Percentiles rank a stretch among this genome's conserved stretches.
Conservation (phyloP, 1,140 invertebrate genomes). For the Brevipalpus yothersi region DNA sequence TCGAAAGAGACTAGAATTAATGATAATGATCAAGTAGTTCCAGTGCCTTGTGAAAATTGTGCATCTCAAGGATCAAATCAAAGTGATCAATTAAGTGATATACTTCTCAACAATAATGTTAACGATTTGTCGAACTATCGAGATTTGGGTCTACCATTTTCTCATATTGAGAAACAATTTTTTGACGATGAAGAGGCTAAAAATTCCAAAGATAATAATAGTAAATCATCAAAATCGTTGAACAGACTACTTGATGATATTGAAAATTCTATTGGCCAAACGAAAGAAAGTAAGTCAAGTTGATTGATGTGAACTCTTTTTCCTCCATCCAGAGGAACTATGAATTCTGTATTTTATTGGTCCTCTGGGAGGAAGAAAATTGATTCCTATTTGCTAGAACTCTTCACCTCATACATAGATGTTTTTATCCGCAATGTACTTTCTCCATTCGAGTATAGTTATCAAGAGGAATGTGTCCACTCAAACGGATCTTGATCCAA, state of each 20-base stretch:
- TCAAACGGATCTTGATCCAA: conserved; percentile 17
- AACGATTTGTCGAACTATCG: neutral
- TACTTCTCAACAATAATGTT: neutral
- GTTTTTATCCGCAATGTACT: neutral
- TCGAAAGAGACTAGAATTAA: neutral
- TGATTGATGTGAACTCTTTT: neutral
- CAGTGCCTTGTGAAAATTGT: neutral
- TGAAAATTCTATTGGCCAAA: neutral
- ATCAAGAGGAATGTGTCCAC: conserved; percentile 10
- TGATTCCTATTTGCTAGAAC: neutral
- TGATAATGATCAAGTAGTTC: neutral
- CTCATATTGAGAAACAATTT: conserved; percentile 13
- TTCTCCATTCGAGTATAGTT: neutral
- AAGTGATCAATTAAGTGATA: neutral
- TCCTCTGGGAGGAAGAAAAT: neutral
- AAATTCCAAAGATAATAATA: neutral
- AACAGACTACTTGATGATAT: conserved; percentile 9
- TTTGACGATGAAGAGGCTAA: neutral
- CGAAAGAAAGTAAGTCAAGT: neutral
- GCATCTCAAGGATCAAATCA: neutral
- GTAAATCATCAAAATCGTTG: conserved; percentile 7
- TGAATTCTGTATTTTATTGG: neutral
- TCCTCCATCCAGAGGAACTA: neutral
- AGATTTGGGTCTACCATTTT: conserved; percentile 14
- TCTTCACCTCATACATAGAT: neutral